Evolutionary conservation across 2,888 invertebrate genomes (phyloP).

Genomic region (Lacanobia wlatinum): DNA sequence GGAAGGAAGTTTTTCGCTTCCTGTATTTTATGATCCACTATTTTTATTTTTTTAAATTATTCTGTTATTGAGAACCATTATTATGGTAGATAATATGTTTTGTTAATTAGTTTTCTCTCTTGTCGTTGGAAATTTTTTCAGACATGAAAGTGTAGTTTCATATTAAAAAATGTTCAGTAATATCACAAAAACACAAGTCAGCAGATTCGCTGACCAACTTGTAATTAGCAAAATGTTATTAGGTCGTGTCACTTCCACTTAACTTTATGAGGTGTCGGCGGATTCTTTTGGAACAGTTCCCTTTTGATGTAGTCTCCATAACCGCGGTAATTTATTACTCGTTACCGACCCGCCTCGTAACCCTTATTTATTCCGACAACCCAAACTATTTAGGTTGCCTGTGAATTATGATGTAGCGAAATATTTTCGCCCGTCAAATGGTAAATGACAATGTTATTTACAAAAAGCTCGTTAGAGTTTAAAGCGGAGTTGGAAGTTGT

Average conservation of each 20-base stretch:
- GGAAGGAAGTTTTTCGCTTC: slow-evolving; percentile 13
- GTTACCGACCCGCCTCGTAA: slow-evolving; percentile 64
- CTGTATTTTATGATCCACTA: background rate
- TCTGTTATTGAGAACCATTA: background rate
- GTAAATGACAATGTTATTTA: slow-evolving; percentile 44
- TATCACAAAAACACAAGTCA: slow-evolving; percentile 36
- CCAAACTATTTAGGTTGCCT: slow-evolving; percentile 71
- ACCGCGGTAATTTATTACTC: slow-evolving; percentile 77
- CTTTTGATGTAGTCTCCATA: slow-evolving; percentile 78
- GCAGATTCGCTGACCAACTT: slow-evolving; percentile 62
- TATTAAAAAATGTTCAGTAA: background rate
- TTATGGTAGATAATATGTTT: background rate
- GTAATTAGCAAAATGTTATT: slow-evolving; percentile 78
- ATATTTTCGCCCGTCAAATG: slow-evolving; percentile 46
- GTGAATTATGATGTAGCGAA: slow-evolving; percentile 64
- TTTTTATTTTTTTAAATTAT: background rate
- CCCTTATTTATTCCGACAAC: slow-evolving; percentile 71
- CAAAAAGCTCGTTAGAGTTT: slow-evolving; percentile 40
- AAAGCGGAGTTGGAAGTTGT: slow-evolving; percentile 29
- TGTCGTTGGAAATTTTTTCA: background rate
- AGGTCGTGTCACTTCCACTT: slow-evolving; percentile 73
- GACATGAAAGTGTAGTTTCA: background rate
- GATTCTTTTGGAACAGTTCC: slow-evolving; percentile 67
- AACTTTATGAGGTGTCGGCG: slow-evolving; percentile 71
- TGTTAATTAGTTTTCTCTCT: background rate